Conservation (phyloP, 2,888 invertebrate genomes). For the Apodemia duryi region DNA sequence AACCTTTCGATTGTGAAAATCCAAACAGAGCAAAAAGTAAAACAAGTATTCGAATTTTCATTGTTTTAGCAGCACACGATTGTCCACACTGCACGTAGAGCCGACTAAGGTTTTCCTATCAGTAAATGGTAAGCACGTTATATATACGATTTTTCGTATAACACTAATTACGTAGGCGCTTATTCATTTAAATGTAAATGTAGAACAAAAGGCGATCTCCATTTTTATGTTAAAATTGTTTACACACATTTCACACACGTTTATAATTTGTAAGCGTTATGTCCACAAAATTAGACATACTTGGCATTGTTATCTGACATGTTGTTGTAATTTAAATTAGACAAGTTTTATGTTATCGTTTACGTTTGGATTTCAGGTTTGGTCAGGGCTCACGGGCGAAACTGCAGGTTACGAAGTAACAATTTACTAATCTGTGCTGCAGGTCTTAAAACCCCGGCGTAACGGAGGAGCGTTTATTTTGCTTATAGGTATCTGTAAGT, state of each 20-base stretch:
- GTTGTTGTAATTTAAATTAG: not conserved
- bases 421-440: too few species aligned
- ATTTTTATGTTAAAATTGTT: conserved; percentile 10
- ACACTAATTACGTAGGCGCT: conserved; percentile 15
- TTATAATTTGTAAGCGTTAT: not conserved
- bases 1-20: conserved; percentile 41
- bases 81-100: conserved; percentile 26
- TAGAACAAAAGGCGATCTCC: not conserved
- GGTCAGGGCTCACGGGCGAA: too few species aligned
- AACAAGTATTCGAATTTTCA: conserved; percentile 43
- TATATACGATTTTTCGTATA: conserved; percentile 12
- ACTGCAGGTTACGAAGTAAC: too few species aligned
- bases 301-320: not conserved
- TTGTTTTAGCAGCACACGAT: conserved; percentile 36
- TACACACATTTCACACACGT: conserved; percentile 3
- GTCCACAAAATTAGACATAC: conserved; percentile 4
- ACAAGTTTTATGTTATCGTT: not conserved
- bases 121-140: conserved; percentile 16
- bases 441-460: too few species aligned
- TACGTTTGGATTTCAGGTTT: not conserved
- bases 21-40: conserved; percentile 38
- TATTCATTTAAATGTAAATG: conserved; percentile 10
- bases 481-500: too few species aligned
- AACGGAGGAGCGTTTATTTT: too few species aligned
- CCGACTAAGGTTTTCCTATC: conserved; percentile 28